Evolutionary conservation across 2,888 invertebrate genomes (phyloP), one percentile per base, ranked within the genome.

Genomic region (Leptothorax acervorum): DNA sequence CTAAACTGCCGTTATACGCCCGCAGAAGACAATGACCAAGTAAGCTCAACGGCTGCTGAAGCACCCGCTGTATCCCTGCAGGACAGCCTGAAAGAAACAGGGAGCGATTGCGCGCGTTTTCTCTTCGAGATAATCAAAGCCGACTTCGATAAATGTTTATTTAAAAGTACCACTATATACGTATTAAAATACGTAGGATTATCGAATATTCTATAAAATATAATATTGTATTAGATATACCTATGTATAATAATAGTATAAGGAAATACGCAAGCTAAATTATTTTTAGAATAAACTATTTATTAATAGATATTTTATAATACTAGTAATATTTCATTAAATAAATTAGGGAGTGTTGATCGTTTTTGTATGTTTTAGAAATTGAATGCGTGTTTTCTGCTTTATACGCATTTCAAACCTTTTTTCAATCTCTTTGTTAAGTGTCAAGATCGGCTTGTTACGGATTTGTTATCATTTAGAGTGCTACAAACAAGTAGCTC

Each of bases 1-100:
- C 81, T 88, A 87, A 86, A 82, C 82, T 86, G 53, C 75, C 70
- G 60, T 42, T 81, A 48, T 76, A 82, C 82, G 60, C 71, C 65
- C 82, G 42, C 71, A 78, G 63, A 88, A 89, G 86, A 86, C 88
- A 88, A 89, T 88, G 85, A 66, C 84, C 89, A 82, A 84, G 79
- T 60, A 62, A 81, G 71, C 79, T 42, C 73, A 35, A 73, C 79
- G 53, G 63, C 15, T 23, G 62, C 75, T n/a, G 18, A 23, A 23
- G 15, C 62, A 48, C 8, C 15, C 45, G 12, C 1, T 45, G 60
- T 62, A 55, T 68, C 53, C 5, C 57, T 31, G 9, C 11, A 62
- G 31, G 23, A 35, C 11, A 39, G 6, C n/a, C 23, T 31, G 68
- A 53, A 68, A 39, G 42, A 76, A 68, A 78, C 55, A 23, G 31